Base-by-base conservation (phyloP, 2,888 invertebrate genomes). In the Callosobruchus maculatus region DNA sequence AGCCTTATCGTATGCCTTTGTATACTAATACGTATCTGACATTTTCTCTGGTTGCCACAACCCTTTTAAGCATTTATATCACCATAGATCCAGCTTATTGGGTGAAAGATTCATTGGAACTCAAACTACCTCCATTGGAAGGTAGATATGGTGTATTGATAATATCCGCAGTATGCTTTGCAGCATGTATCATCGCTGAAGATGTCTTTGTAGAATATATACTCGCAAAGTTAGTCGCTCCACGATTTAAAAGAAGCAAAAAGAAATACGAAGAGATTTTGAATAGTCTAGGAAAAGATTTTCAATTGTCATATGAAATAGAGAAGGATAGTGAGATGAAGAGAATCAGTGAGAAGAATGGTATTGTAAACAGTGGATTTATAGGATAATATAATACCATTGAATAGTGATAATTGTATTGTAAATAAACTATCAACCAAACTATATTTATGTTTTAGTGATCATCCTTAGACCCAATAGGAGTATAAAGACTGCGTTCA, bases 1-100 rank as follows among this genome's bases (percentile, higher is more conserved):
- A 90, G 73, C 93, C 93, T 0, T 93, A 92, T 81, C 86, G 93
- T 68, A 88, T 89, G 81, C 88, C 90, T 0, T 88, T 93, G 72
- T 91, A 90, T 79, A 90, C 90, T 2, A 93, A 93, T 82, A 83
- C 88, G 79, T 83, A 86, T 26, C 90, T 91, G 73, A 84, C 89
- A 0, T 75, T 84, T 0, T 88, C 89, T 18, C 83, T 92, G 30
- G 66, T 90, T 3, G 3, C 89, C 0, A 86, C 90, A 77, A 88
- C 88, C 0, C 77, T 84, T 0, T 79, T 91, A 70, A 91, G 91
- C 70, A 74, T 82, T 0, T 90, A 90, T 79, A 87, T 91, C 21
- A 87, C 88, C 0, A 72, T 90, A 20, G 84, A 85, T 72, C 90
- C 91, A 0, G 87, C 88, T 0, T 31, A 84, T 0, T 89, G 89